These are phyloP conservation scores for Leptinotarsa rubiginosa DNA, from an alignment of 2,888 invertebrate genomes.

Conservation along the genomic window DNA sequence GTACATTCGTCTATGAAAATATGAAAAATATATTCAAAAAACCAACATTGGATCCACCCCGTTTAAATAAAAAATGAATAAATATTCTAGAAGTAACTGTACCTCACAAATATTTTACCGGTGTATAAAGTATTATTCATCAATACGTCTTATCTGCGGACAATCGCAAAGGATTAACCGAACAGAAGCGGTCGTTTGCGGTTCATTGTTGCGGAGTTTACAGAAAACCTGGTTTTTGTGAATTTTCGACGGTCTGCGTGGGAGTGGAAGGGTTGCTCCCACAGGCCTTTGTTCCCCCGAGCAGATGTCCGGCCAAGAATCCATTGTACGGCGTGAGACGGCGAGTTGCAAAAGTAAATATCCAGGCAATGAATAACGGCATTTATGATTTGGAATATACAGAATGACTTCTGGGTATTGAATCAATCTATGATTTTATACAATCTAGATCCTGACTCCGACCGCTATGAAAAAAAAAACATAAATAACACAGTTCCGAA, in stretches of 20 bases:
- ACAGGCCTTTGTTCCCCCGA: constrained; percentile 34
- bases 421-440: too few relatives aligned
- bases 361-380: constrained; percentile 6
- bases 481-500: too few relatives aligned
- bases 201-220: constrained; percentile 41
- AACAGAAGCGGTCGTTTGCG: constrained; percentile 37
- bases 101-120: not conserved
- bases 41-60: not conserved
- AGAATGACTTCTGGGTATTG: not conserved
- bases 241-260: constrained; percentile 40
- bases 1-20: not conserved
- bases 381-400: not conserved
- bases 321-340: constrained; percentile 1
- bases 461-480: too few relatives aligned
- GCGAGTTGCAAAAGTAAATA: constrained; percentile 5
- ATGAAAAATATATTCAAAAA: not conserved
- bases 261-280: constrained; percentile 42
- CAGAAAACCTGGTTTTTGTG: constrained; percentile 40
- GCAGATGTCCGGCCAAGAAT: constrained; percentile 36
- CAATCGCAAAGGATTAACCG: constrained; percentile 39
- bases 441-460: too few relatives aligned
- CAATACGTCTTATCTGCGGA: constrained; percentile 20
- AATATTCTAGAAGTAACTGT: not conserved
- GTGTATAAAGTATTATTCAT: constrained; percentile 1
- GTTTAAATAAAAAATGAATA: not conserved